Percentiles rank a stretch among this genome's conserved stretches.
These are phyloP conservation scores for Drosophila neutralis DNA, from an alignment of 2,888 invertebrate species.

Conservation along the genomic window DNA sequence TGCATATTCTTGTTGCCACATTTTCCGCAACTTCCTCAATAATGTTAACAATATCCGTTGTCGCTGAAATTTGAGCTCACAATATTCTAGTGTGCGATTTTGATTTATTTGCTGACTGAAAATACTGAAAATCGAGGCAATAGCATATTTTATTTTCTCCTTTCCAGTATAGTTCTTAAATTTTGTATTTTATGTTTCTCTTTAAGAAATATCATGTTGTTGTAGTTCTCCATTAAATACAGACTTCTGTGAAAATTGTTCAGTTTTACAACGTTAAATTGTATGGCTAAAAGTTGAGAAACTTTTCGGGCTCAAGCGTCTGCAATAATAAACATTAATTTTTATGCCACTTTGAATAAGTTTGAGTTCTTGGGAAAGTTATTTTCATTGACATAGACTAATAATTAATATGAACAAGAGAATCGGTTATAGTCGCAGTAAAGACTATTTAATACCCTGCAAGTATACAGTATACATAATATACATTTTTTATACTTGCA, in stretches of 20 bases:
- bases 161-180: not conserved
- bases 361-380: slow-evolving; percentile 44
- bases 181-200: not conserved
- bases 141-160: not conserved
- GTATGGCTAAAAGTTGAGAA: slow-evolving; percentile 11
- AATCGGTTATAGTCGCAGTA: not conserved
- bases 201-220: not conserved
- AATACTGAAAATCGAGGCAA: not conserved
- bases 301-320: slow-evolving; percentile 34
- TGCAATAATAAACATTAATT: slow-evolving; percentile 53
- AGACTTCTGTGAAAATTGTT: slow-evolving; percentile 1
- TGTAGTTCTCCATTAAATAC: slow-evolving; percentile 3
- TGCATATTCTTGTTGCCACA: not conserved
- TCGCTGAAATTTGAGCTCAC: not conserved
- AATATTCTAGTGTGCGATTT: not conserved
- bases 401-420: slow-evolving; percentile 26
- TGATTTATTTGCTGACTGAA: not conserved
- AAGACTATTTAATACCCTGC: not conserved
- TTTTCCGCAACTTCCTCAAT: slow-evolving; percentile 7
- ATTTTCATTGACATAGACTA: slow-evolving; percentile 34
- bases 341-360: slow-evolving; percentile 56
- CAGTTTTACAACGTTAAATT: slow-evolving; percentile 7
- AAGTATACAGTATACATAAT: not conserved
- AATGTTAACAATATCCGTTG: slow-evolving; percentile 11
- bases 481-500: not conserved